Base-by-base conservation (phyloP, 2,113 vertebrate genomes). In the Lophius piscatorius region DNA sequence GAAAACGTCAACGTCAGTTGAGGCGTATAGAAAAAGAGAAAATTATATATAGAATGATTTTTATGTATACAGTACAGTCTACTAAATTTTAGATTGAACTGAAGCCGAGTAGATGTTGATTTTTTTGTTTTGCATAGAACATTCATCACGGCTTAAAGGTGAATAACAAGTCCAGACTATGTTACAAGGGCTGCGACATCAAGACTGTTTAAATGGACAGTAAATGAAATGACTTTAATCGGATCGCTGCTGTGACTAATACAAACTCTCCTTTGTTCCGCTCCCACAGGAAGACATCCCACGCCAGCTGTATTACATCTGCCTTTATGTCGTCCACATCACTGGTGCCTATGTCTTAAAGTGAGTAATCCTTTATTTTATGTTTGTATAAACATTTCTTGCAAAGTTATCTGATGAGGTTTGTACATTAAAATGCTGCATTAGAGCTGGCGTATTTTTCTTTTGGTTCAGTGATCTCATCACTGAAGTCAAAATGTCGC, bases 321-420 rank as follows among this genome's bases (percentile, higher is more conserved):
- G 91, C 87, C 93, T 94, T 88, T 94, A 94, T 56, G 84, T 92
- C 77, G 89, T 89, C 74, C 93, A 93, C 85, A 93, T 94, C 83
- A 87, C 89, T 60, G 92, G 93, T 89, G 94, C 93, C 80, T 94
- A 94, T 18, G 66, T 94, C 71, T 83, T 94, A 62, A 94, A 94
- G 94, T 94, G 69, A 94, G 93, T 92, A 31, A n/a, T n/a, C n/a
- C n/a, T n/a, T n/a, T n/a, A n/a, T n/a, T n/a, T n/a, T n/a, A n/a
- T n/a, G n/a, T n/a, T n/a, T n/a, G n/a, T n/a, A n/a, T n/a, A n/a
- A n/a, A n/a, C n/a, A n/a, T n/a, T n/a, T n/a, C n/a, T n/a, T n/a
- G n/a, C n/a, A n/a, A n/a, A n/a, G n/a, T n/a, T n/a, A n/a, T n/a
- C n/a, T n/a, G n/a, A n/a, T n/a, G n/a, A n/a, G n/a, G n/a, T n/a